Conservation (phyloP, 2,113 vertebrate genomes). For the Hydrochoerus hydrochaeris region DNA sequence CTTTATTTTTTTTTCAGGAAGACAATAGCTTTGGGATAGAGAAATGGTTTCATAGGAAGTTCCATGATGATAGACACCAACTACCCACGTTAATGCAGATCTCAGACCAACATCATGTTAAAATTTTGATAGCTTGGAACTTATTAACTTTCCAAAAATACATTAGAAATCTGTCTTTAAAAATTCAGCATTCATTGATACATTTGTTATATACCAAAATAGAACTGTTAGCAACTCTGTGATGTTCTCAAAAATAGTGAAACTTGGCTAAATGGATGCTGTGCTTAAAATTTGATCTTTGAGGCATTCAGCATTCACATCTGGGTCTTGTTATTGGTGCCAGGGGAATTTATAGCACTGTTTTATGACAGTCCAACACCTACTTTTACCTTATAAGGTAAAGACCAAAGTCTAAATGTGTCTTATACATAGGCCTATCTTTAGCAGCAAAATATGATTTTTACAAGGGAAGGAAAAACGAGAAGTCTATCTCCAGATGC, state of each 20-base stretch:
- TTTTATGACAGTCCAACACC: constrained; percentile 66
- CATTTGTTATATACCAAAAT: constrained; percentile 41
- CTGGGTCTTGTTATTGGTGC: constrained; percentile 65
- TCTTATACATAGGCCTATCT: constrained; percentile 69
- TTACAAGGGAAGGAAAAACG: constrained; percentile 73
- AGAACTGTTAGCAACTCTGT: constrained; percentile 63
- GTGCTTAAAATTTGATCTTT: constrained; percentile 23
- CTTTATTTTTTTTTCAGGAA: background rate
- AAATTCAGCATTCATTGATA: constrained; percentile 47
- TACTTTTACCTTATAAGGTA: constrained; percentile 78
- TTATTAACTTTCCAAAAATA: constrained; percentile 35
- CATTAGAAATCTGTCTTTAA: background rate
- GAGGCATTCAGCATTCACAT: constrained; percentile 38
- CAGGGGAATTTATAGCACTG: constrained; percentile 75
- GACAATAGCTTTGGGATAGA: background rate
- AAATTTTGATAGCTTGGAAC: constrained; percentile 1
- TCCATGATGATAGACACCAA: background rate
- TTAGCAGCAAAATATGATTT: constrained; percentile 74
- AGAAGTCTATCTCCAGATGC: constrained; percentile 78
- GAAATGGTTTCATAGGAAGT: background rate
- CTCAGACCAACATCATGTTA: background rate
- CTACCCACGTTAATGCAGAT: background rate
- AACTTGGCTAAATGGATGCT: constrained; percentile 23
- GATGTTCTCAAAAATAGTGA: constrained; percentile 60
- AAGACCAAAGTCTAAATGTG: constrained; percentile 66